Evolutionary conservation across 2,113 vertebrate species (phyloP).

Genomic region (Peucedramus taeniatus): DNA sequence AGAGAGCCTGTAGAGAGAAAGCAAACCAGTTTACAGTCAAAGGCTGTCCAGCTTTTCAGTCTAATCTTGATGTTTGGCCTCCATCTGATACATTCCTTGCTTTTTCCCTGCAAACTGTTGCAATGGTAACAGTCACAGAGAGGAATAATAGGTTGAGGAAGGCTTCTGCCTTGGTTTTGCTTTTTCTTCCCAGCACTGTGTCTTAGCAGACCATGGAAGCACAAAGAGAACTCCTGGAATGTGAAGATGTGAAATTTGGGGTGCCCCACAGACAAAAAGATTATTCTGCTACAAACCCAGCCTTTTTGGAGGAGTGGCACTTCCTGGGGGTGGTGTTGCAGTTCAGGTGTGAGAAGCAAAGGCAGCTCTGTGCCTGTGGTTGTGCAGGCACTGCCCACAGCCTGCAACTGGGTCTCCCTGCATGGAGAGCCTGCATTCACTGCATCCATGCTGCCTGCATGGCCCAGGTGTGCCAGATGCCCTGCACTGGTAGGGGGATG

Average conservation of each 20-base stretch:
- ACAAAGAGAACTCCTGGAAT: not conserved
- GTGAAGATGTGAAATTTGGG: not conserved
- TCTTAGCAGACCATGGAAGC: not conserved
- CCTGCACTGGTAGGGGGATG: fast-evolving
- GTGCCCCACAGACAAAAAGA: not conserved
- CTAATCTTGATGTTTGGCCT: not conserved
- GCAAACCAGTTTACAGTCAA: not conserved
- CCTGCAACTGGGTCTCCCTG: not conserved
- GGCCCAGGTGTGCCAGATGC: fast-evolving
- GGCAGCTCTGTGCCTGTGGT: not conserved
- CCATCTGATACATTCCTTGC: not conserved
- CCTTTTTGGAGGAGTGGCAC: not conserved
- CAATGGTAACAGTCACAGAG: fast-evolving
- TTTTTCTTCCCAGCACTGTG: not conserved
- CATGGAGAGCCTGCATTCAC: not conserved
- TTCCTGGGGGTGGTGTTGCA: fast-evolving
- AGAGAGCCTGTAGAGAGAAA: not conserved
- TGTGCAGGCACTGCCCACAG: fast-evolving
- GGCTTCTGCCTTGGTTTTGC: not conserved
- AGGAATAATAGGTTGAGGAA: not conserved
- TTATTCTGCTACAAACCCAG: not conserved
- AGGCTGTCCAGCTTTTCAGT: not conserved
- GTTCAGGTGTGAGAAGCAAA: fast-evolving
- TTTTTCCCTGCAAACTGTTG: not conserved
- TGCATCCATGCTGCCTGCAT: fast-evolving